Conservation (phyloP, 2,113 vertebrate species). For the Onychostruthus taczanowskii region DNA sequence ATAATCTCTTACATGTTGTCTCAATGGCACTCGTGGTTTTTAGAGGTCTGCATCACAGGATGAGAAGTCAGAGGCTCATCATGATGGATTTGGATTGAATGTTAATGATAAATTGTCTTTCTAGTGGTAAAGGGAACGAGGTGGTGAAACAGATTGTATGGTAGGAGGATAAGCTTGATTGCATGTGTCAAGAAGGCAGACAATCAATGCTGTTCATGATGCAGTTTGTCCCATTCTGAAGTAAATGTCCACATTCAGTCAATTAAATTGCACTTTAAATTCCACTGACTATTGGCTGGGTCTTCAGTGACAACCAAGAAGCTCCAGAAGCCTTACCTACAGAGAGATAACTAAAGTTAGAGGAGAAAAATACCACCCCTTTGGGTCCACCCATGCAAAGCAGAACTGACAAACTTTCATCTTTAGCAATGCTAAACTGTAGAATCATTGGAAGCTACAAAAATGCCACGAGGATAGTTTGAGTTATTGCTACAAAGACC, state of each 20-base stretch:
- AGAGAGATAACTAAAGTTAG: neutral
- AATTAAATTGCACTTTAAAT: conserved; percentile 4
- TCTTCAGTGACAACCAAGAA: neutral
- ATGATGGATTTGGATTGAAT: neutral
- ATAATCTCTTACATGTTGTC: neutral
- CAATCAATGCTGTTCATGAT: neutral
- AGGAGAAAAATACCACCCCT: neutral
- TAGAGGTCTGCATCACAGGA: neutral
- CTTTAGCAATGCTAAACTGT: neutral
- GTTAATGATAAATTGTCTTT: neutral
- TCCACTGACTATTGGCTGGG: neutral
- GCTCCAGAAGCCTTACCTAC: neutral
- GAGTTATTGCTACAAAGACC: neutral
- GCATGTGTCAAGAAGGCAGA: neutral
- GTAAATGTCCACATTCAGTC: neutral
- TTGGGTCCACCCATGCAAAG: neutral
- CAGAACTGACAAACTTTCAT: neutral
- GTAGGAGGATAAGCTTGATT: neutral
- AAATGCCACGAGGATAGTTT: neutral
- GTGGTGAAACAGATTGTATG: neutral
- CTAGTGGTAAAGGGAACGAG: neutral
- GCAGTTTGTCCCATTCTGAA: neutral
- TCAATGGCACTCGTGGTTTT: neutral
- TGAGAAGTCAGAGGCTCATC: neutral
- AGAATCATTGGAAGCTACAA: neutral